Conservation (phyloP, 2,888 invertebrate species). For the Microplitis manilae region DNA sequence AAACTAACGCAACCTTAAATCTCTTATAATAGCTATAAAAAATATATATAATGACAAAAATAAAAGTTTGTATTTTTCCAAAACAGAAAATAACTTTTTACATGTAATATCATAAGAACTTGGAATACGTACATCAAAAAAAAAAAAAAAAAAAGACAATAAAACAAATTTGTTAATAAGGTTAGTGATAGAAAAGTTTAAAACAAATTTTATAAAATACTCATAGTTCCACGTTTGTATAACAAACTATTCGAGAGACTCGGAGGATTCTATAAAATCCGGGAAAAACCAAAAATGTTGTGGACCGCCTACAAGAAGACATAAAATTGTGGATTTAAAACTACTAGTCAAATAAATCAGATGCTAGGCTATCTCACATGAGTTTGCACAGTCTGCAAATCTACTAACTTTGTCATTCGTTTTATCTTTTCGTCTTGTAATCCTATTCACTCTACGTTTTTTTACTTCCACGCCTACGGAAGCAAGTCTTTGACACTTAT, state of each 20-base stretch:
- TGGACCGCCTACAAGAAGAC: conserved; percentile 9
- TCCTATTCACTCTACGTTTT: background rate
- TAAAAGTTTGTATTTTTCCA: background rate
- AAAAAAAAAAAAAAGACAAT: no score
- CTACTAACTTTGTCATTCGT: background rate
- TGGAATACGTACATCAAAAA: no score
- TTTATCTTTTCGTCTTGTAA: background rate
- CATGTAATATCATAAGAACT: no score
- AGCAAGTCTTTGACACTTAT: background rate
- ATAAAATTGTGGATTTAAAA: conserved; percentile 3
- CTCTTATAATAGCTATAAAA: background rate
- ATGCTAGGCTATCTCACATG: conserved; percentile 19
- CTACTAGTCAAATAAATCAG: conserved; percentile 30
- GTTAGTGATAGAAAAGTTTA: background rate
- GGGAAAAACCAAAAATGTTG: background rate
- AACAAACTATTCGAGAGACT: background rate
- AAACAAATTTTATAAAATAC: background rate
- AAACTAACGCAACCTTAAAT: background rate
- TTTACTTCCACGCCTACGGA: background rate
- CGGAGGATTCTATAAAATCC: background rate
- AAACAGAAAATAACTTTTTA: no score
- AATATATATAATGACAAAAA: background rate
- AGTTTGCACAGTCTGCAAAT: conserved; percentile 21
- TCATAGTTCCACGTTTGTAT: background rate
- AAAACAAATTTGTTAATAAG: no score